Conservation (phyloP, 1,140 invertebrate genomes). For the Apolygus lucorum region DNA sequence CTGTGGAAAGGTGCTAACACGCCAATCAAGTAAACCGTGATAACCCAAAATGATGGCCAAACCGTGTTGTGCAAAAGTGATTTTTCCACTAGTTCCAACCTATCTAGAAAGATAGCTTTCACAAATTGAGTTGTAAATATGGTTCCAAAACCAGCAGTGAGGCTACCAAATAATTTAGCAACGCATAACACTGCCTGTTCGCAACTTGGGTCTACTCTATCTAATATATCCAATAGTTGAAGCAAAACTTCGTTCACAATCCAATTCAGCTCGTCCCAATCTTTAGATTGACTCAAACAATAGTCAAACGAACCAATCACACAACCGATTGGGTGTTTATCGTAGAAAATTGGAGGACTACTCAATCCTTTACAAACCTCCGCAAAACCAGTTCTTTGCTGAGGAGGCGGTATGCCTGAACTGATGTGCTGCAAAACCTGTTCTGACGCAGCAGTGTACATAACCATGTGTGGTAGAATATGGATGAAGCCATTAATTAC, state of each 20-base stretch:
- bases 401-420: slow-evolving; percentile 34
- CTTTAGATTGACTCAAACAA: slow-evolving; percentile 39
- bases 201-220: slow-evolving; percentile 37
- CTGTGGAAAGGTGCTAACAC: slow-evolving; percentile 30
- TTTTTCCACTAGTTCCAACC: slow-evolving; percentile 9
- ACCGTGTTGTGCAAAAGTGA: neutral
- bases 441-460: slow-evolving; percentile 42
- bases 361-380: slow-evolving; percentile 43
- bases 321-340: slow-evolving; percentile 42
- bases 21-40: slow-evolving; percentile 35
- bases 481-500: slow-evolving; percentile 41
- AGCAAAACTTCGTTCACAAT: slow-evolving; percentile 43
- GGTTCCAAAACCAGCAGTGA: slow-evolving; percentile 43
- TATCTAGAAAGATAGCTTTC: slow-evolving; percentile 7
- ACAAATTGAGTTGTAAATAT: slow-evolving; percentile 22
- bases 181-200: slow-evolving; percentile 33
- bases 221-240: slow-evolving; percentile 39
- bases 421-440: slow-evolving; percentile 38
- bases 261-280: slow-evolving; percentile 49
- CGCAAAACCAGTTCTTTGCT: slow-evolving; percentile 43
- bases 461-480: slow-evolving; percentile 45
- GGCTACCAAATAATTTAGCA: slow-evolving; percentile 38
- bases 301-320: slow-evolving; percentile 47
- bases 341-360: slow-evolving; percentile 47
- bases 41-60: slow-evolving; percentile 11